phyloP scores from a whole-genome alignment of 2,888 invertebrate species.

The Polietes domitor region DNA sequence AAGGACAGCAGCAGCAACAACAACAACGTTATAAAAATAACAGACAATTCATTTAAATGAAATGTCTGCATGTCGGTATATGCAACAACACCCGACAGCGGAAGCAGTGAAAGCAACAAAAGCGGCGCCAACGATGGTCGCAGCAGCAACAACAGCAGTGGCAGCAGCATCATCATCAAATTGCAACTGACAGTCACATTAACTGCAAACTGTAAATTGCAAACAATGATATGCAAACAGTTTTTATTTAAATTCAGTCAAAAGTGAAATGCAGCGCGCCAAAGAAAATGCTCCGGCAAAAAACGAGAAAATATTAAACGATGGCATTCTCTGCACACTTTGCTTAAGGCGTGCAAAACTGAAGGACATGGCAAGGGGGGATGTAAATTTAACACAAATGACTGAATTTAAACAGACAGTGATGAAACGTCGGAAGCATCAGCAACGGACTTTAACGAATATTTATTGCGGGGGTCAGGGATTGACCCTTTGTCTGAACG shows the following conservation, averaged over 20 bases:
- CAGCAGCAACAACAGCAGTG: slow-evolving; percentile 3
- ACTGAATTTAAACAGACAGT: slow-evolving; percentile 19
- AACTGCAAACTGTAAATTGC: slow-evolving; percentile 41
- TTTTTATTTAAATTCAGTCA: slow-evolving; percentile 38
- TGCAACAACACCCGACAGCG: slow-evolving; percentile 27
- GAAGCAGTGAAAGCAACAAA: slow-evolving; percentile 4
- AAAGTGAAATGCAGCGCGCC: slow-evolving; percentile 31
- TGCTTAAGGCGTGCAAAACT: background rate
- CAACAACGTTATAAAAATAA: too few species aligned
- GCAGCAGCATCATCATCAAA: background rate
- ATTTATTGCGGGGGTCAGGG: background rate
- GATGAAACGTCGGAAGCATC: background rate
- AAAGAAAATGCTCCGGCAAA: background rate
- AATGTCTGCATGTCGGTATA: slow-evolving; percentile 29
- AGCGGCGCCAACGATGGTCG: background rate
- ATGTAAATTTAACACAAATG: slow-evolving; percentile 18
- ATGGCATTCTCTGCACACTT: background rate
- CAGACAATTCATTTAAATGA: slow-evolving; percentile 39
- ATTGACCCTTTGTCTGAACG: too few species aligned
- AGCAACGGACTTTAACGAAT: background rate
- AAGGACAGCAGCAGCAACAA: slow-evolving; percentile 3
- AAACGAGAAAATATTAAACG: slow-evolving; percentile 2
- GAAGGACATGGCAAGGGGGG: background rate
- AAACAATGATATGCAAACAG: slow-evolving; percentile 35
- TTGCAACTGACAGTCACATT: slow-evolving; percentile 48